A percentile compares a stretch with the other conserved stretches of the same genome.
These are phyloP conservation scores for Polyodon spathula DNA, from an alignment of 2,113 vertebrate species.

Conservation along the genomic window DNA sequence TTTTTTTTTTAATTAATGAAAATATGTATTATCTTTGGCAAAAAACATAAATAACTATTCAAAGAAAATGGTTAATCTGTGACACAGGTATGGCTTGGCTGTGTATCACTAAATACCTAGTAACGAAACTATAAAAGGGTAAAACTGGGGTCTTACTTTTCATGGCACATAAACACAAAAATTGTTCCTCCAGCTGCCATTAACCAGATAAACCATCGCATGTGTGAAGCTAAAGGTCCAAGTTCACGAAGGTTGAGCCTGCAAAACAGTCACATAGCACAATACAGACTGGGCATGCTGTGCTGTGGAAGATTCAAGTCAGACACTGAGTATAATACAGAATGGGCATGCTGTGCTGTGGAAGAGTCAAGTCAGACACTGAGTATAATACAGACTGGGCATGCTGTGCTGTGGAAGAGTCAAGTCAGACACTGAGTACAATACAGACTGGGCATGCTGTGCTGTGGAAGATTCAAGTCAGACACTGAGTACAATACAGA, in stretches of 20 bases:
- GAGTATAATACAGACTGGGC: no score
- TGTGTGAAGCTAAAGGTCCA: constrained; percentile 85
- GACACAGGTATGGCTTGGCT: not conserved
- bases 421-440: not conserved
- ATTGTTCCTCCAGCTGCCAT: constrained; percentile 92
- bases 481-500: no score
- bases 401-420: constrained; percentile 9
- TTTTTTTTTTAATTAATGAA: no score
- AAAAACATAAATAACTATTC: no score
- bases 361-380: not conserved
- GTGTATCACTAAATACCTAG: not conserved
- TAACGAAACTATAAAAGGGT: not conserved
- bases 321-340: no score
- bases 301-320: not conserved
- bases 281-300: constrained; percentile 3
- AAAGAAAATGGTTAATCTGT: no score
- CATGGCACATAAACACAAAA: constrained; percentile 95
- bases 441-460: constrained; percentile 3
- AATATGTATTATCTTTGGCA: no score
- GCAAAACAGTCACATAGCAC: constrained; percentile 9
- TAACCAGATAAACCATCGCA: constrained; percentile 97
- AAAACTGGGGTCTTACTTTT: constrained; percentile 68
- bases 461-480: not conserved
- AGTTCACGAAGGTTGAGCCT: constrained; percentile 96
- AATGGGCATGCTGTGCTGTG: constrained; percentile 6